Evolutionary conservation across 92 coral and sea anemone species (phyloP).

Genomic region (Umimayanthus kanabou): DNA sequence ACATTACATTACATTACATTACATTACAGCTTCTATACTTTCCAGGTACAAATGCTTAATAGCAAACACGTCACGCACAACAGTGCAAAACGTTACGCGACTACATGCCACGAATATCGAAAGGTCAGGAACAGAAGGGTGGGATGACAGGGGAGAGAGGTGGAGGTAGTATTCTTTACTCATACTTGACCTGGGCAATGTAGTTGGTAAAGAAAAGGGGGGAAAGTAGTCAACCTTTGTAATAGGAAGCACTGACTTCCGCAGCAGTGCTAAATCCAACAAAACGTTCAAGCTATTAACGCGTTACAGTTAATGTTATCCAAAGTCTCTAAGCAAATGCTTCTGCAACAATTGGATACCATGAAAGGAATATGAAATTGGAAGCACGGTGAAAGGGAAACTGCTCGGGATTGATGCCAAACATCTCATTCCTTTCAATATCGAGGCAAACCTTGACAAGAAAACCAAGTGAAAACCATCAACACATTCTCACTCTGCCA

Average conservation of each 20-base stretch:
- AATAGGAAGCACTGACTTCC: background rate
- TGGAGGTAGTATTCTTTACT: too few species aligned
- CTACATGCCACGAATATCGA: background rate
- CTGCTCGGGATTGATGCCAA: background rate
- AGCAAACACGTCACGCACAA: background rate
- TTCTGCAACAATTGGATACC: background rate
- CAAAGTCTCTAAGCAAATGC: background rate
- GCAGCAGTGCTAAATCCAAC: background rate
- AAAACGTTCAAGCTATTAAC: background rate
- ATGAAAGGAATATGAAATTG: too few species aligned
- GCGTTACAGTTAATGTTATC: too few species aligned
- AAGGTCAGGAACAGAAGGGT: too few species aligned
- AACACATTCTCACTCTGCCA: background rate
- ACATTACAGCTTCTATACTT: background rate
- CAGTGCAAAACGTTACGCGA: background rate
- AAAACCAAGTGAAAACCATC: background rate
- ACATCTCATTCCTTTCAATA: background rate
- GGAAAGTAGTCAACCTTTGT: too few species aligned
- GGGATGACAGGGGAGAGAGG: too few species aligned
- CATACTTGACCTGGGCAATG: too few species aligned
- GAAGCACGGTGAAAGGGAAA: background rate
- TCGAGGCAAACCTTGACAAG: background rate
- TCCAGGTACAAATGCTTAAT: too few species aligned
- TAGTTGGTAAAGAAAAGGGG: too few species aligned
- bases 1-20: too few species aligned